Percentiles rank a stretch among this genome's conserved stretches.
These are phyloP conservation scores for Caerostris darwini DNA, from an alignment of 1,140 invertebrate species.

Conservation along the genomic window DNA sequence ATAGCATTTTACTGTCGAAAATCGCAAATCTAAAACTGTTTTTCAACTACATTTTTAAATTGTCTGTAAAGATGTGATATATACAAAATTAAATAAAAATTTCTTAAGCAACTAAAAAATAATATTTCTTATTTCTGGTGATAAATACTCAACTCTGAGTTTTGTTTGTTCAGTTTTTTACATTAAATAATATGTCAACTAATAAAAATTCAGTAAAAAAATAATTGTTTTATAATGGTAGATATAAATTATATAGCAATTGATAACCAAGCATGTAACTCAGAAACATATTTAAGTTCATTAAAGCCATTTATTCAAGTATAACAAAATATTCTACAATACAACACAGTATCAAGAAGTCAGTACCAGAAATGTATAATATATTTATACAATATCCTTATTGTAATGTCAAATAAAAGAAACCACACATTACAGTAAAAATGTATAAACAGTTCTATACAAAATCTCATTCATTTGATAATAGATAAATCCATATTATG, in stretches of 20 bases:
- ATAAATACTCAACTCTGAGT: too few relatives aligned
- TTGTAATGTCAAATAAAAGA: conserved; percentile 43
- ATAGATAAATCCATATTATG: conserved; percentile 16
- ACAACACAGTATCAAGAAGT: conserved; percentile 47
- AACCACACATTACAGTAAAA: conserved; percentile 53
- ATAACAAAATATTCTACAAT: conserved; percentile 64
- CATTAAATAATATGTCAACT: too few relatives aligned
- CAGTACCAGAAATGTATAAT: conserved; percentile 17
- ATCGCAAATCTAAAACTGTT: too few relatives aligned
- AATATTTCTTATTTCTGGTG: too few relatives aligned
- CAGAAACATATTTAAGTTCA: conserved; percentile 6
- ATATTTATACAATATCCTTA: conserved; percentile 25
- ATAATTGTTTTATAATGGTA: too few relatives aligned
- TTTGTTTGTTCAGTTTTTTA: too few relatives aligned
- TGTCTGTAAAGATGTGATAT: too few relatives aligned
- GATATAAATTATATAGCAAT: neutral
- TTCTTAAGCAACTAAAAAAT: too few relatives aligned
- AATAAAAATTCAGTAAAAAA: too few relatives aligned
- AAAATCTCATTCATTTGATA: conserved; percentile 18
- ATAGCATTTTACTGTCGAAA: too few relatives aligned
- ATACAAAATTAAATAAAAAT: too few relatives aligned
- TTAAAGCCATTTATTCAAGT: conserved; percentile 42
- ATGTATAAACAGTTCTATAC: conserved; percentile 56
- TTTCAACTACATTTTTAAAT: too few relatives aligned
- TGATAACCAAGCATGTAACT: neutral